These are phyloP conservation scores for Cromileptes altivelis DNA, from an alignment of 2,113 vertebrate genomes.

Conservation along the genomic window DNA sequence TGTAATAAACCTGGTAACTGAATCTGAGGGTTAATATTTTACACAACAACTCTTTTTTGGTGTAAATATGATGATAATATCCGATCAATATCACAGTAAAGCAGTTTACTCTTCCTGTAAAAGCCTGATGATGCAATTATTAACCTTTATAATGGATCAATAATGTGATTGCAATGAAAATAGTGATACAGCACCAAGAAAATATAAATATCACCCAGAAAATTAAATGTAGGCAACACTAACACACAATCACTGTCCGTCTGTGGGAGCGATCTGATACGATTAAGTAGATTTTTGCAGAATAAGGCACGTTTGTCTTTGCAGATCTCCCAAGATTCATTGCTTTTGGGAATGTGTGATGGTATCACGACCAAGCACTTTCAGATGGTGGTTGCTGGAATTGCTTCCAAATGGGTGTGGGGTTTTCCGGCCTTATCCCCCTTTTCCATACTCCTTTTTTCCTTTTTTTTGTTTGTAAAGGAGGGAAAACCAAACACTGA, in stretches of 20 bases:
- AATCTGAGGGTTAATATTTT: background rate
- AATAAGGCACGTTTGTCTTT: constrained; percentile 51
- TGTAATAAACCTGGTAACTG: background rate
- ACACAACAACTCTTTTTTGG: background rate
- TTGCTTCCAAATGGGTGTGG: constrained; percentile 78
- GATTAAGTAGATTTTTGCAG: constrained; percentile 1
- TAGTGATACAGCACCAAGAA: too few species aligned
- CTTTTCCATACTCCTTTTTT: constrained; percentile 45
- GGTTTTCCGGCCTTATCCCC: constrained; percentile 56
- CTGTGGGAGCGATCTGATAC: background rate
- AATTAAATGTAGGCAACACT: background rate
- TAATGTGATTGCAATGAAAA: background rate
- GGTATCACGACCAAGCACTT: constrained; percentile 74
- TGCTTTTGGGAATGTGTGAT: constrained; percentile 74
- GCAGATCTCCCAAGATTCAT: constrained; percentile 67
- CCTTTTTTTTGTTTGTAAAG: constrained; percentile 28
- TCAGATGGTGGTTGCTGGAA: constrained; percentile 73
- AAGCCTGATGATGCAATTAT: constrained; percentile 1
- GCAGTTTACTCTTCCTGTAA: background rate
- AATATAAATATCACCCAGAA: background rate
- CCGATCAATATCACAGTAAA: too few species aligned
- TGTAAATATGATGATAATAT: background rate
- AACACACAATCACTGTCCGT: background rate
- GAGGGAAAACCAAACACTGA: constrained; percentile 64
- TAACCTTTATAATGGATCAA: background rate